phyloP scores from a whole-genome alignment of 1,140 invertebrate genomes.

The Drosophila sturtevanti region DNA sequence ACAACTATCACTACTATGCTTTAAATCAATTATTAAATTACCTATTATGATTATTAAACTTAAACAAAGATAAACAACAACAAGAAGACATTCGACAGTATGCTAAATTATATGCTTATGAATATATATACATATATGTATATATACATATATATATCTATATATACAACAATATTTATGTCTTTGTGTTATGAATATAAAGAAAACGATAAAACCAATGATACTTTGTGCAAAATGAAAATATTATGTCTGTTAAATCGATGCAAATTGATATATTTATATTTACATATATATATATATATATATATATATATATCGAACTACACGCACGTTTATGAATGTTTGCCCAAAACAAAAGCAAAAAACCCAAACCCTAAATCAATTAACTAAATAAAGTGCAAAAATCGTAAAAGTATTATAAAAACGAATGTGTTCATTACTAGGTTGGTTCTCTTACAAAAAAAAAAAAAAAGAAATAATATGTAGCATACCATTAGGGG shows the following conservation, averaged over 20 bases:
- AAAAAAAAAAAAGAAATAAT: too few relatives aligned
- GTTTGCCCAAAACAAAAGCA: constrained; percentile 48
- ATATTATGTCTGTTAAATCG: constrained; percentile 58
- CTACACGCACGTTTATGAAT: constrained; percentile 16
- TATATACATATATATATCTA: constrained; percentile 15
- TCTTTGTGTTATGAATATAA: constrained; percentile 48
- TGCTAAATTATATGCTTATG: constrained; percentile 76
- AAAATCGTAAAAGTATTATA: constrained; percentile 52
- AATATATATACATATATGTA: constrained; percentile 47
- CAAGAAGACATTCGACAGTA: constrained; percentile 78
- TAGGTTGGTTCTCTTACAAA: neutral
- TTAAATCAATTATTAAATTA: constrained; percentile 78
- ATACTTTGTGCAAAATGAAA: constrained; percentile 40
- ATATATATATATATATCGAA: constrained; percentile 9
- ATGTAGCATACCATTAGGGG: too few relatives aligned
- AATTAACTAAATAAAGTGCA: constrained; percentile 78
- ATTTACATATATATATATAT: constrained; percentile 15
- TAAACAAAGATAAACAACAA: constrained; percentile 43
- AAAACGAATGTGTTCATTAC: constrained; percentile 21
- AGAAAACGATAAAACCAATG: neutral
- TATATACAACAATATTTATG: constrained; percentile 21
- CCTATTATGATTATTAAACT: constrained; percentile 50
- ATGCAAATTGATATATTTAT: constrained; percentile 17
- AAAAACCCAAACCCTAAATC: constrained; percentile 59
- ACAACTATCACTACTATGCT: constrained; percentile 58